These are phyloP conservation scores for Rhadinocentrus ornatus DNA, from an alignment of 2,797 vertebrate species.

Conservation along the genomic window DNA sequence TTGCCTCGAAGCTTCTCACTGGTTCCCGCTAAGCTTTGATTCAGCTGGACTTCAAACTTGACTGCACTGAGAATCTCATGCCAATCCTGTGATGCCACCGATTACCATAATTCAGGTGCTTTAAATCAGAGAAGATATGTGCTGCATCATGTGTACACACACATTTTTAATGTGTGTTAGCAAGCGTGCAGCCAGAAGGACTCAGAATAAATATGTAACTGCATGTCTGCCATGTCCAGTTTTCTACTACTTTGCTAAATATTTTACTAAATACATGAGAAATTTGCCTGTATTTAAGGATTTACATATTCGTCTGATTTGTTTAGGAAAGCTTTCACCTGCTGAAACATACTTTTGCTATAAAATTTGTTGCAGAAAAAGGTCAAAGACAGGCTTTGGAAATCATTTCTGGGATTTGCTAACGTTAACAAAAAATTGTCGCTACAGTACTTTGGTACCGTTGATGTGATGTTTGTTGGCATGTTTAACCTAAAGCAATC, in stretches of 20 bases:
- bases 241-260: conserved; percentile 35
- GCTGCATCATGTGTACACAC: conserved; percentile 2
- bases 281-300: conserved; percentile 1
- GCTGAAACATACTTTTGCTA: conserved; percentile 16
- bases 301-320: conserved; percentile 1
- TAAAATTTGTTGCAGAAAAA: not conserved
- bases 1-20: conserved; percentile 31
- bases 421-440: not conserved
- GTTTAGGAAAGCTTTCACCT: conserved; percentile 7
- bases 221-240: conserved; percentile 29
- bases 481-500: not conserved
- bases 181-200: conserved; percentile 13
- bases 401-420: not conserved
- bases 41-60: conserved; percentile 17
- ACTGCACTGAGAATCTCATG: conserved; percentile 15
- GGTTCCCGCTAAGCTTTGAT: not conserved
- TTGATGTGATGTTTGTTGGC: not conserved
- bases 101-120: conserved; percentile 46
- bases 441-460: not conserved
- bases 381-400: not conserved
- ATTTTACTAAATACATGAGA: conserved; percentile 1
- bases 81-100: conserved; percentile 25
- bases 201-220: not conserved
- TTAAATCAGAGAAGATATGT: conserved; percentile 16
- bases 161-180: conserved; percentile 39